Evolutionary conservation across 2,888 invertebrate genomes (phyloP).

Genomic region (Achlya flavicornis): DNA sequence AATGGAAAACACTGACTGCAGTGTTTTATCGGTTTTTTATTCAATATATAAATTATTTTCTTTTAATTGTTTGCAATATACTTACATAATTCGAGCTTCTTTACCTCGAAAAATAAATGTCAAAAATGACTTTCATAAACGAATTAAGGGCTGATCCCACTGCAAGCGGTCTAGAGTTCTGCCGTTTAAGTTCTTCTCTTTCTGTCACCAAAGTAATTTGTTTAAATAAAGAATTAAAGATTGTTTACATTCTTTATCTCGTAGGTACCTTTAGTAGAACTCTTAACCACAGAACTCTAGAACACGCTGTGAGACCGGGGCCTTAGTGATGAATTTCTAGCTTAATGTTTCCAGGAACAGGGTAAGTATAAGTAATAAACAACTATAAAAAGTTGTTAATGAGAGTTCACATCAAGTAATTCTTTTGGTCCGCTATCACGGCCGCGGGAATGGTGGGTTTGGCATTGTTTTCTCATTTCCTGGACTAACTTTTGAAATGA

Average conservation of each 20-base stretch:
- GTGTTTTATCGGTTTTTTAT: background rate
- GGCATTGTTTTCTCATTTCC: background rate
- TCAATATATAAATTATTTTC: background rate
- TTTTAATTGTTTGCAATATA: background rate
- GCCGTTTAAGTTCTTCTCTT: too few species aligned
- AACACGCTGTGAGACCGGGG: too few species aligned
- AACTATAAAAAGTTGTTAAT: slow-evolving; percentile 29
- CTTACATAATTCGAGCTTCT: background rate
- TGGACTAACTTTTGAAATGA: background rate
- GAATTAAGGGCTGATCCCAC: background rate
- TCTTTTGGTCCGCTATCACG: slow-evolving; percentile 25
- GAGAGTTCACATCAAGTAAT: slow-evolving; percentile 25
- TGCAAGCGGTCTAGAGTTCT: too few species aligned
- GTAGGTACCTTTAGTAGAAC: too few species aligned
- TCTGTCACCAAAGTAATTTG: too few species aligned
- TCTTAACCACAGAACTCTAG: too few species aligned
- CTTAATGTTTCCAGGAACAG: slow-evolving; percentile 6
- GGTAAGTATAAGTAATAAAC: slow-evolving; percentile 21
- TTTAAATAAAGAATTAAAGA: too few species aligned
- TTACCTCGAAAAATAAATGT: background rate
- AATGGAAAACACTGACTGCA: too few species aligned
- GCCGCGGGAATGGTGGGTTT: slow-evolving; percentile 13
- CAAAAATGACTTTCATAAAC: background rate
- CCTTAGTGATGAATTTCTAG: background rate
- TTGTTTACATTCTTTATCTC: too few species aligned